Base-by-base conservation (phyloP, 2,113 vertebrate species). In the Reinhardtius hippoglossoides region DNA sequence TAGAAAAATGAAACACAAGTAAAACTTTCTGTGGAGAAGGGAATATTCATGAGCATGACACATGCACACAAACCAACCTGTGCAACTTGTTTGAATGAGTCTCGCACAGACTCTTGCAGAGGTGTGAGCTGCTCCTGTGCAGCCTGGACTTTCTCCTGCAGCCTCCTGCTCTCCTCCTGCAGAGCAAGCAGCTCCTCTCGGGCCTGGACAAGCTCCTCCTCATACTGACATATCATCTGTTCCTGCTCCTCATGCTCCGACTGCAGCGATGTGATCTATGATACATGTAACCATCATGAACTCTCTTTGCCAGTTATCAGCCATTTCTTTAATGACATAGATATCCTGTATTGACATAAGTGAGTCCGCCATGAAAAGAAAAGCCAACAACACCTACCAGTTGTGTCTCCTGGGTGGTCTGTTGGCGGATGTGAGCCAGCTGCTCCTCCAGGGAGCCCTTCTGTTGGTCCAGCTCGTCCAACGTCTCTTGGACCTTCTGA, bases 401-500 rank as follows among this genome's bases (percentile, higher is more conserved):
- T 81, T 96, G 93, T 79, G 94, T 95, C 87, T 99, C 98, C 77
- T 98, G 96, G 58, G 91, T 94, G 81, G 96, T 97, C 78, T 99
- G 96, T 88, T 96, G 95, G 67, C 94, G 95, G 77, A 99, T 96
- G 57, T 95, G 95, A 60, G 86, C 83, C 76, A 99, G 96, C 65
- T 98, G 96, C 65, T 97, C 96, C 86, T 99, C 98, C 87, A 99
- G 89, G 24, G 95, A 95, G 65, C 86, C 91, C 85, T 97, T 98
- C 92, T 99, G 97, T 37, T 97, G 96, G 80, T 99, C 97, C 55
- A 99, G 93, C 85, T 95, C 96, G 23, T 96, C 95, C 65, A 99
- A 93, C 35, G 95, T 94, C 42, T 98, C 97, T 89, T 99, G 96
- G 0, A 96, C 95, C 86, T 97, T 96, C 90, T 97, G 95, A 40